Evolutionary conservation across 1,140 invertebrate species (phyloP).

Genomic region (Phocides pigmalion): DNA sequence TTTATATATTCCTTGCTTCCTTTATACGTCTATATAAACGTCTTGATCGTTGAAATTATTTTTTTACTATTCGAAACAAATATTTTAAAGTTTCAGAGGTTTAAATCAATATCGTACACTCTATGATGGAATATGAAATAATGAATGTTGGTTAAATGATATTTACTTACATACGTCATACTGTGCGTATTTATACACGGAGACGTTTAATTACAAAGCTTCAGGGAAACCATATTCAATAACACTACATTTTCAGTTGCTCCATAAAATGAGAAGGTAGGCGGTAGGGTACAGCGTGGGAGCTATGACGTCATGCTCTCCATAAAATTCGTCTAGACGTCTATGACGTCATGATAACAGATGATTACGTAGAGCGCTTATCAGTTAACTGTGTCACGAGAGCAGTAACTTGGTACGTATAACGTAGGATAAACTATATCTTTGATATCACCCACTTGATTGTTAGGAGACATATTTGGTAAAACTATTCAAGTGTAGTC

Average conservation of each 20-base stretch:
- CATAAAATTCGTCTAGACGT: conserved; percentile 66
- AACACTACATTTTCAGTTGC: conserved; percentile 28
- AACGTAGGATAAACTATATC: not conserved
- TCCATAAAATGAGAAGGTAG: conserved; percentile 42
- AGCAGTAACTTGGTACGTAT: not conserved
- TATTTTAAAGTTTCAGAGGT: no score
- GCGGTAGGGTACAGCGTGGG: conserved; percentile 39
- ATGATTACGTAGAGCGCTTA: conserved; percentile 15
- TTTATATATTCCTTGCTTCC: no score
- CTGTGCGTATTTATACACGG: no score
- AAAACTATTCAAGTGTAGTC: no score
- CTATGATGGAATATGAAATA: no score
- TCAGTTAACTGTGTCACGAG: conserved; percentile 25
- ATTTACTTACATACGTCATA: no score
- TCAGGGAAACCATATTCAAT: conserved; percentile 3
- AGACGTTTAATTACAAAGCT: not conserved
- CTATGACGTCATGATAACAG: conserved; percentile 51
- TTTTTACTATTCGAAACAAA: no score
- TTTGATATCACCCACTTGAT: not conserved
- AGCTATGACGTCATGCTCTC: conserved; percentile 51
- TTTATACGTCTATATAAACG: no score
- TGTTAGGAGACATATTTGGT: not conserved
- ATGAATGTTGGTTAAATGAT: not conserved
- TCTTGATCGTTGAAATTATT: no score
- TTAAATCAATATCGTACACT: no score